Conservation (phyloP, 2,888 invertebrate species). For the Dicyrtoma fusca region DNA sequence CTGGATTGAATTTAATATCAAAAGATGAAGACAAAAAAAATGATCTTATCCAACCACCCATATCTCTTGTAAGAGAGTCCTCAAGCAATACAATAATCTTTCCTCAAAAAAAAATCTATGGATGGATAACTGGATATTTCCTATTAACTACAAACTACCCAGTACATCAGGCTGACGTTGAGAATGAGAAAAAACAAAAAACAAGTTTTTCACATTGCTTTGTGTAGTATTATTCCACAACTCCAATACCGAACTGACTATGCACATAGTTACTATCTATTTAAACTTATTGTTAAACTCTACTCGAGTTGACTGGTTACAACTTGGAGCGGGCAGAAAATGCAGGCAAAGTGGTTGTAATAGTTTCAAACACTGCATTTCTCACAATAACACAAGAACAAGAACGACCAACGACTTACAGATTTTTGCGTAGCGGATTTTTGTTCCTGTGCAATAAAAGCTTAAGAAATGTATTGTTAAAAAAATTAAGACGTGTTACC, state of each 20-base stretch:
- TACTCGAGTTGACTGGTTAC: neutral
- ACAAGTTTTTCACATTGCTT: conserved; percentile 24
- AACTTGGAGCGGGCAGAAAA: conserved; percentile 25
- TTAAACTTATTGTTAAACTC: neutral
- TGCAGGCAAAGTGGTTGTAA: neutral
- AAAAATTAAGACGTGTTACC: too few species aligned
- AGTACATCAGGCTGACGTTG: neutral
- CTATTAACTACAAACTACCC: too few species aligned
- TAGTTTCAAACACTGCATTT: neutral
- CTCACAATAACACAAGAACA: neutral
- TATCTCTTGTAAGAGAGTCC: too few species aligned
- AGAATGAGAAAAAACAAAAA: conserved; percentile 18
- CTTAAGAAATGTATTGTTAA: too few species aligned
- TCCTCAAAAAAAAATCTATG: too few species aligned
- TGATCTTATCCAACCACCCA: too few species aligned
- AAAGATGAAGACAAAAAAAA: too few species aligned
- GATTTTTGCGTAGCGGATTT: neutral
- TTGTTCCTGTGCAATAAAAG: too few species aligned
- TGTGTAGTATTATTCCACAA: too few species aligned
- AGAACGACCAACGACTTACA: neutral
- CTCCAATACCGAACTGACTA: neutral
- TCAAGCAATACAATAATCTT: too few species aligned
- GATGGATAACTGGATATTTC: too few species aligned
- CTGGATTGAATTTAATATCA: too few species aligned
- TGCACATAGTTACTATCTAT: neutral